Evolutionary conservation across 2,797 vertebrate species (phyloP).

Genomic region (Tolypeutes matacus): DNA sequence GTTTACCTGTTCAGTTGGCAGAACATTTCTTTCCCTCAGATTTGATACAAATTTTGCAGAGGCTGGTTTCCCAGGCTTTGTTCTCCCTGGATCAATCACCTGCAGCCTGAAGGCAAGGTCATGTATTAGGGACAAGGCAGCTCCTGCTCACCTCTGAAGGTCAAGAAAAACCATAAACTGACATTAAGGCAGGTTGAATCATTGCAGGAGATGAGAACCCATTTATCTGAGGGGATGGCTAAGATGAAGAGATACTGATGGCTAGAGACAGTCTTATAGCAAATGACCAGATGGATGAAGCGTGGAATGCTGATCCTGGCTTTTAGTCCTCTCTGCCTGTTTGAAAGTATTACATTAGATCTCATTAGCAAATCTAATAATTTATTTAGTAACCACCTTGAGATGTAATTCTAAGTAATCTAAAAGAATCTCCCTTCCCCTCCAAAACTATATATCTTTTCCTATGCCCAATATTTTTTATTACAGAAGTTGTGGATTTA

Average conservation of each 20-base stretch:
- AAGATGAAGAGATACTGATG: neutral
- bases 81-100: neutral
- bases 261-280: neutral
- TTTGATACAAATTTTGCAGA: slow-evolving; percentile 25
- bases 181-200: neutral
- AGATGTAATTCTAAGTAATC: slow-evolving; percentile 15
- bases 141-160: neutral
- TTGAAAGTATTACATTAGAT: neutral
- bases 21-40: neutral
- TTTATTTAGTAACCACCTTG: neutral
- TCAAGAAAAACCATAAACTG: neutral
- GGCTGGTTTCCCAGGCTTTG: neutral
- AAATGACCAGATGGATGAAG: neutral
- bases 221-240: neutral
- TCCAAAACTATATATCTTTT: neutral
- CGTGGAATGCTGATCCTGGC: neutral
- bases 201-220: neutral
- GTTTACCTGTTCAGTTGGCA: neutral
- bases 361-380: neutral
- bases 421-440: neutral
- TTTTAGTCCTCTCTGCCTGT: neutral
- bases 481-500: too few relatives aligned
- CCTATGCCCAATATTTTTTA: neutral
- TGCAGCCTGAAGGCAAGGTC: neutral
- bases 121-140: neutral